Evolutionary conservation across 2,888 invertebrate species (phyloP).

Genomic region (Congeria kusceri): DNA sequence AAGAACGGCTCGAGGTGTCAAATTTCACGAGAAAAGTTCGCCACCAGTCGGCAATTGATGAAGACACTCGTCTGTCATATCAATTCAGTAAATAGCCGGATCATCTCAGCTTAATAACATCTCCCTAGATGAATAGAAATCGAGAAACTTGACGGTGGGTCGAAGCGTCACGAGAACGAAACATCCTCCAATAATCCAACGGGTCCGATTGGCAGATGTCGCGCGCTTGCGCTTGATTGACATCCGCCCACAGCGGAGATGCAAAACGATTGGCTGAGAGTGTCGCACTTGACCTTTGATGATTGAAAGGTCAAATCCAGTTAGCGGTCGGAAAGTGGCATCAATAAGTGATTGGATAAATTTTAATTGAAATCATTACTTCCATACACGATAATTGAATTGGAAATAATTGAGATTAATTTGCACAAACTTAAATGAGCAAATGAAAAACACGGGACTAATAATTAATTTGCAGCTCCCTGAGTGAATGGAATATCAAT

Average conservation of each 20-base stretch:
- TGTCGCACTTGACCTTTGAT: background rate
- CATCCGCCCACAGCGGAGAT: slow-evolving; percentile 34
- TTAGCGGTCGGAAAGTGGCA: background rate
- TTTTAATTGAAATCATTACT: slow-evolving; percentile 62
- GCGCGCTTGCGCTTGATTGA: slow-evolving; percentile 45
- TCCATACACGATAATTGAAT: slow-evolving; percentile 45
- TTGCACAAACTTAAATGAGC: slow-evolving; percentile 30
- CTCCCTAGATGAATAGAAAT: background rate
- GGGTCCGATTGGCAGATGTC: slow-evolving; percentile 46
- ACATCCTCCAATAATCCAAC: background rate
- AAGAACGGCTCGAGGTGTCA: slow-evolving; percentile 22
- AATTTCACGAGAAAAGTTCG: slow-evolving; percentile 14
- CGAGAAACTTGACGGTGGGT: too few species aligned
- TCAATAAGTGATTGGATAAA: slow-evolving; percentile 33
- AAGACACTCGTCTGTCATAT: slow-evolving; percentile 18
- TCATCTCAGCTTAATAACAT: slow-evolving; percentile 5
- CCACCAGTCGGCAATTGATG: slow-evolving; percentile 11
- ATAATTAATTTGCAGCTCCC: slow-evolving; percentile 42
- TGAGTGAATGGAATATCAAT: slow-evolving; percentile 13
- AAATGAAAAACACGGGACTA: slow-evolving; percentile 52
- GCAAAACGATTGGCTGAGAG: slow-evolving; percentile 32
- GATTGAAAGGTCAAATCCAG: background rate
- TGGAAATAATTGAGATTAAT: slow-evolving; percentile 71
- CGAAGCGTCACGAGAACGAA: slow-evolving; percentile 1
- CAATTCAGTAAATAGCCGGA: slow-evolving; percentile 23